Evolutionary conservation across 1,140 invertebrate species (phyloP).

Genomic region (Pteromalus puparum): DNA sequence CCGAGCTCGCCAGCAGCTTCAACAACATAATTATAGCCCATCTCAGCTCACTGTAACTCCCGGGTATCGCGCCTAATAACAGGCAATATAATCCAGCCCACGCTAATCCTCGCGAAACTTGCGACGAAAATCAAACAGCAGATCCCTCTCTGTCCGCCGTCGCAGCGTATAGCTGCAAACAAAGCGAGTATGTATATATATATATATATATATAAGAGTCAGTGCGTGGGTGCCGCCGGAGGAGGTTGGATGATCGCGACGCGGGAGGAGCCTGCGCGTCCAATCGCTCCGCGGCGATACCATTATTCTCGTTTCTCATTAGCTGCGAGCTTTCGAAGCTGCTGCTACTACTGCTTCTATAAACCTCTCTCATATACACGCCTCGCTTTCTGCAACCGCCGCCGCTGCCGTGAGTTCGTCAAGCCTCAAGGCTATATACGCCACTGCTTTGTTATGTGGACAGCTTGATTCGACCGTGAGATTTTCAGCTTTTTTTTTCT

Average conservation of each 20-base stretch:
- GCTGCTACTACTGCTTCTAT: background rate
- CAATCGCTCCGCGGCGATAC: conserved; percentile 69
- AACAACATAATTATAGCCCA: no score
- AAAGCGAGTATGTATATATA: background rate
- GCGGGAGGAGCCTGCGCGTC: conserved; percentile 74
- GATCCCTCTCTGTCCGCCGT: background rate
- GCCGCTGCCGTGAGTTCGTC: background rate
- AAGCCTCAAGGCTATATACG: conserved; percentile 10
- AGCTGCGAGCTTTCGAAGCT: conserved; percentile 4
- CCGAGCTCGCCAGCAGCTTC: background rate
- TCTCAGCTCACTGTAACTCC: background rate
- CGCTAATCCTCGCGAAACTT: background rate
- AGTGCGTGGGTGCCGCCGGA: conserved; percentile 65
- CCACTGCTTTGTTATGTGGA: conserved; percentile 14
- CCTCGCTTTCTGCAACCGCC: background rate
- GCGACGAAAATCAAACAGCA: conserved; percentile 9
- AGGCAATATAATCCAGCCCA: background rate
- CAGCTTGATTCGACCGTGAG: conserved; percentile 38
- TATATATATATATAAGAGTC: no score
- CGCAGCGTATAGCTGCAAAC: background rate
- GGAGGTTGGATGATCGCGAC: conserved; percentile 64
- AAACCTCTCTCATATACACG: conserved; percentile 23
- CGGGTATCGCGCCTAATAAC: background rate
- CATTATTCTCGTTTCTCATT: conserved; percentile 59
- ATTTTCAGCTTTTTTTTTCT: conserved; percentile 56